Conservation (phyloP, 2,113 vertebrate species). For the Heterotilapia buettikoferi region DNA sequence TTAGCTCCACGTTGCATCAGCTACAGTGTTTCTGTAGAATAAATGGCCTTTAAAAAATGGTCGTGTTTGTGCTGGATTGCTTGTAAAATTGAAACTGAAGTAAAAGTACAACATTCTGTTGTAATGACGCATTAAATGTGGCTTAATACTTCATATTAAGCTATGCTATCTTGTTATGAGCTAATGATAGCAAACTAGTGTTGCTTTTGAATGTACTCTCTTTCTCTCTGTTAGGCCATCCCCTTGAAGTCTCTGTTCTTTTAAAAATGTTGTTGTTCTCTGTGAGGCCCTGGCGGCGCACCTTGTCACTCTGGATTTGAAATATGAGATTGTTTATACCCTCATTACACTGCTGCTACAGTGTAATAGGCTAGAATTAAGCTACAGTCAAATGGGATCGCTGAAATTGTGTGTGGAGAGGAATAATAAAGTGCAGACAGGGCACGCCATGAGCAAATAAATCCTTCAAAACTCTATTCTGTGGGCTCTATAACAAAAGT, state of each 20-base stretch:
- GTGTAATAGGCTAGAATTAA: background rate
- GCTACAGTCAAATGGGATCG: background rate
- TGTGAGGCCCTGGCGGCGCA: background rate
- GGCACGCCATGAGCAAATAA: conserved; percentile 35
- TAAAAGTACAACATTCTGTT: background rate
- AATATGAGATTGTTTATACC: background rate
- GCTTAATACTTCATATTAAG: background rate
- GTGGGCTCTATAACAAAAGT: conserved; percentile 8
- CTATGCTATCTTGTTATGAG: background rate
- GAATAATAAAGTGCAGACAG: background rate
- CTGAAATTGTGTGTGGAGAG: background rate
- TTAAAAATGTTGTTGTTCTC: background rate
- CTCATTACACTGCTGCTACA: background rate
- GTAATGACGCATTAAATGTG: background rate
- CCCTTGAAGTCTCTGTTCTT: background rate
- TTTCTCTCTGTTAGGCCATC: background rate
- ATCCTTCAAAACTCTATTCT: background rate
- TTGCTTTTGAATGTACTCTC: background rate
- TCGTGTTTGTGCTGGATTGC: background rate
- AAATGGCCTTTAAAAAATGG: background rate
- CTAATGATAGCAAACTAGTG: background rate
- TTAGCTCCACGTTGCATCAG: background rate
- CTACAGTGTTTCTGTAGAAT: background rate
- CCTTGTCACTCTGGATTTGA: background rate
- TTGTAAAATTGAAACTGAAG: background rate